Evolutionary conservation across 2,888 invertebrate genomes (phyloP), one percentile per base, ranked within the genome.

Genomic region (Coelopa pilipes): DNA sequence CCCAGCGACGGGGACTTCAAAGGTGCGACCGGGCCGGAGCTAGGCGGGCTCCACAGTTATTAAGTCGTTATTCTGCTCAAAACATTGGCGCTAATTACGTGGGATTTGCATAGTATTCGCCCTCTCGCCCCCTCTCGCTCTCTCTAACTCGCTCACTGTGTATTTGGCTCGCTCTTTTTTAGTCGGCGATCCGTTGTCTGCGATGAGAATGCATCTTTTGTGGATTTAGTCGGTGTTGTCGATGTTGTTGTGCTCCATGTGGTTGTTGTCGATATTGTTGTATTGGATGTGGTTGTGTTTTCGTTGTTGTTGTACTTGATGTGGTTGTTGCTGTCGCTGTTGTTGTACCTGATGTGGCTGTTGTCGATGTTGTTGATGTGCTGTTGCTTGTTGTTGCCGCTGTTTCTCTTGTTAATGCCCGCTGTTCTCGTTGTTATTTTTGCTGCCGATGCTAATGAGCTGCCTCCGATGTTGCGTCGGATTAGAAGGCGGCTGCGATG

Each of bases 81-180:
- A 69, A 69, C 21, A 50, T 69, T 69, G 69, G 69, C 59, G 69
- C 69, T 69, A 69, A 69, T 69, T 69, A 69, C 46, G 55, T 45
- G 45, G 57, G 57, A 59, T 59, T 69, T 46, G 69, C 69, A 69
- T 46, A 68, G 17, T 57, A 34, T 34, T 2, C 34, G 2, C 34
- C 2, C 2, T 34, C 34, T 34, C 34, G 2, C 34, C 4, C 34
- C 7, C 34, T 34, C 34, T 34, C 34, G 4, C 34, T 34, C 34
- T 34, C 34, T 34, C 4, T 34, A 2, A 4, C 34, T 34, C 34
- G 34, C 7, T 34, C 34, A 34, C 34, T 34, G 4, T 34, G 2
- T 34, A 34, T 4, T 34, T 34, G 34, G 2, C 34, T 34, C 34
- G 4, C 34, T 34, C 34, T 68, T 15, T 19, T 34, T 7, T 24